Percentiles rank a stretch among this genome's conserved stretches.
Conservation (phyloP, 2,113 vertebrate species). For the Saccopteryx bilineata region DNA sequence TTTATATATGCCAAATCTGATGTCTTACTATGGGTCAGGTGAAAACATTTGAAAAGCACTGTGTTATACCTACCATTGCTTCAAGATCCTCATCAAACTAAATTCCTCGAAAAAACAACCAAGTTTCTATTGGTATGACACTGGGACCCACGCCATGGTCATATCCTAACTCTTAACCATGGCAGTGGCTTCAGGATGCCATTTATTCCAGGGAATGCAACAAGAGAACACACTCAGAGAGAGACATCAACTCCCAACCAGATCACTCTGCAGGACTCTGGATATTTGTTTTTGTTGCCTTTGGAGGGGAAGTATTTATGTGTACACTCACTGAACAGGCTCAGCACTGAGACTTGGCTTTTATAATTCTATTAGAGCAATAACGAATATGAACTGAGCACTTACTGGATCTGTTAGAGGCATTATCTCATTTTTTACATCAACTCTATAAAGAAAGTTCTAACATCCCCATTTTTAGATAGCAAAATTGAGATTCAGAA, state of each 20-base stretch:
- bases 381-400: background rate
- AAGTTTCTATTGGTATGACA: background rate
- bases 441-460: background rate
- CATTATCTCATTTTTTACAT: conserved; percentile 38
- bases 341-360: background rate
- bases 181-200: background rate
- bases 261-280: background rate
- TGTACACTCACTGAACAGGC: background rate
- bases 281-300: background rate
- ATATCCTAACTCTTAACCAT: background rate
- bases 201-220: background rate
- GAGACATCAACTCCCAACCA: background rate
- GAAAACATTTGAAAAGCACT: background rate
- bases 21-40: background rate
- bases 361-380: background rate
- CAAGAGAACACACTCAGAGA: background rate
- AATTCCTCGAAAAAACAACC: background rate
- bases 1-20: background rate
- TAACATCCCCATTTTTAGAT: background rate
- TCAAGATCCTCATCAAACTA: conserved; percentile 19
- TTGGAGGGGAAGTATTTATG: background rate
- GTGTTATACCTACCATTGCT: background rate
- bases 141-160: background rate
- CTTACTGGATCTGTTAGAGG: background rate
- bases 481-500: conserved; percentile 27